A percentile compares a stretch with the other conserved stretches of the same genome.
These are phyloP conservation scores for Battus philenor DNA, from an alignment of 1,140 invertebrate genomes.

Conservation along the genomic window DNA sequence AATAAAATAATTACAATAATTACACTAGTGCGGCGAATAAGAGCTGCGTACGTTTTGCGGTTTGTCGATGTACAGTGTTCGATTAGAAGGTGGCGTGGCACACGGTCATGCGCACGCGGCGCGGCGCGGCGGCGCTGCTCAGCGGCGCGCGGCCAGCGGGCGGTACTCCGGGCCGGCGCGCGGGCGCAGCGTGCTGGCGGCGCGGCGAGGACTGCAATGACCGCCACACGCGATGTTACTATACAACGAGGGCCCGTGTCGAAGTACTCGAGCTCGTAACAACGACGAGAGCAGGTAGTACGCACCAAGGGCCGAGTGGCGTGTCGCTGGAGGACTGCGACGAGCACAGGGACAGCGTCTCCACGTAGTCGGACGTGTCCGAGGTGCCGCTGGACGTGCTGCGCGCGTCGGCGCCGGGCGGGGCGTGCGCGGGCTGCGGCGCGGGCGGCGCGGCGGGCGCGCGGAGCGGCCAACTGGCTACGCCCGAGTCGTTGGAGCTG, in stretches of 20 bases:
- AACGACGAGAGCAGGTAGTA: no score
- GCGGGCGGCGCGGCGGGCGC: constrained; percentile 72
- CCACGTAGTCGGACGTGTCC: constrained; percentile 93
- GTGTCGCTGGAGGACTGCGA: constrained; percentile 85
- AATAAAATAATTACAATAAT: no score
- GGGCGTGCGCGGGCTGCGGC: constrained; percentile 81
- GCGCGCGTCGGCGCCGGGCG: constrained; percentile 79
- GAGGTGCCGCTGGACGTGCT: constrained; percentile 89
- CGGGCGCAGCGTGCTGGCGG: constrained; percentile 87
- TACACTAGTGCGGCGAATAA: no score
- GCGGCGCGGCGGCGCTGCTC: constrained; percentile 83
- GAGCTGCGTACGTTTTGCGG: no score
- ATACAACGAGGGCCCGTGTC: no score
- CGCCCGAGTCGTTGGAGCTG: constrained; percentile 89
- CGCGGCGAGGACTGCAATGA: constrained; percentile 73
- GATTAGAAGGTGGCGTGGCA: no score
- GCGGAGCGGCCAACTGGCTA: constrained; percentile 80
- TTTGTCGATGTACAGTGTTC: no score
- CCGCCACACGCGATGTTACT: no score
- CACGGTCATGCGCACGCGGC: no score
- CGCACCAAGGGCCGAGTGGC: constrained; percentile 49
- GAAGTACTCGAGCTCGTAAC: no score
- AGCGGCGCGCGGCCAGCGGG: constrained; percentile 18
- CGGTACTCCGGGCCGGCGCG: constrained; percentile 90
- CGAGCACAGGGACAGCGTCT: constrained; percentile 86